These are phyloP conservation scores for Bombylius discolor DNA, from an alignment of 2,888 invertebrate genomes.

Conservation along the genomic window DNA sequence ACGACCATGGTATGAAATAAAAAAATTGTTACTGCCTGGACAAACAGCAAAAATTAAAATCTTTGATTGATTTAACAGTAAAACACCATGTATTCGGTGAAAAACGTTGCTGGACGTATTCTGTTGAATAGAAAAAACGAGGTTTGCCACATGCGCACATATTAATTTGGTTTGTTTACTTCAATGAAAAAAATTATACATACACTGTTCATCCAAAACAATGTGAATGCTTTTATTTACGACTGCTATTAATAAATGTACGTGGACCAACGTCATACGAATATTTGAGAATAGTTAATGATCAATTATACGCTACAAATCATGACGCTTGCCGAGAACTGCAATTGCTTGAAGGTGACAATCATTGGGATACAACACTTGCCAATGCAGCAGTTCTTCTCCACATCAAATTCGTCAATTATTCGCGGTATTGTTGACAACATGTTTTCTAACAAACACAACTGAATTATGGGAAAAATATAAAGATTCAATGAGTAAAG, in stretches of 20 bases:
- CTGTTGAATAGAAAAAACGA: no score
- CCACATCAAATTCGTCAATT: constrained; percentile 14
- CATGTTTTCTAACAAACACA: constrained; percentile 14
- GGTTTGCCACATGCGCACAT: no score
- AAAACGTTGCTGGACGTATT: no score
- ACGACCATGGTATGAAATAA: neutral
- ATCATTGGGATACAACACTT: constrained; percentile 16
- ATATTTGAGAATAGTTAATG: constrained; percentile 24
- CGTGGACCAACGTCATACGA: constrained; percentile 21
- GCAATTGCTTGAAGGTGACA: constrained; percentile 5
- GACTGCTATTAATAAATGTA: no score
- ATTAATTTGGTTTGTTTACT: no score
- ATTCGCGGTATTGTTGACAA: constrained; percentile 16
- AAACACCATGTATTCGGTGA: no score
- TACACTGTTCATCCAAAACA: no score
- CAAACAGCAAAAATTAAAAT: neutral
- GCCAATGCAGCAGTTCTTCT: constrained; percentile 10
- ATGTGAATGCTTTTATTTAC: no score
- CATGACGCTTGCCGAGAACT: constrained; percentile 4
- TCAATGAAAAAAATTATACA: no score
- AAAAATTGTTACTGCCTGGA: neutral
- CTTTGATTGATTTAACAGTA: no score
- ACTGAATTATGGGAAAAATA: constrained; percentile 14
- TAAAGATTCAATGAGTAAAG: constrained; percentile 13
- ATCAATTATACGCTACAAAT: constrained; percentile 18